Evolutionary conservation across 2,113 vertebrate genomes (phyloP).

Genomic region (Parus major): DNA sequence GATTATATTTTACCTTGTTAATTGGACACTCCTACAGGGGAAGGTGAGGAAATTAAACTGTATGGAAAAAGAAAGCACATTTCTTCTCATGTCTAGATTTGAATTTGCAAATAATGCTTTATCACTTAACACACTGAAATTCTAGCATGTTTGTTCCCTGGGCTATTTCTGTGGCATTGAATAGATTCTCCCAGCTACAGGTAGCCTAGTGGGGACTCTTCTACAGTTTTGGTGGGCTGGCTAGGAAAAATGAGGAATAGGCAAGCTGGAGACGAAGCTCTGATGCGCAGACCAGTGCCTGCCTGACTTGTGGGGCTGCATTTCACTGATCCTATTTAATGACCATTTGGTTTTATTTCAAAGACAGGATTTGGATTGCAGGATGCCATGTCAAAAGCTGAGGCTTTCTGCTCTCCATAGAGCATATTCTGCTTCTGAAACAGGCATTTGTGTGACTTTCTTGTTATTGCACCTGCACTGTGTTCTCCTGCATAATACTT

Average conservation of each 20-base stretch:
- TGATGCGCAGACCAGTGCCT: background rate
- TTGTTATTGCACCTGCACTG: background rate
- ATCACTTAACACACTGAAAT: background rate
- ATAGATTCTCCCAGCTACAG: background rate
- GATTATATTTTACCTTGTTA: background rate
- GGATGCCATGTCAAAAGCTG: background rate
- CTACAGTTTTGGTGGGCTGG: background rate
- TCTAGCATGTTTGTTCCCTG: background rate
- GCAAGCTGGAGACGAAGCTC: background rate
- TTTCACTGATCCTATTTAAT: background rate
- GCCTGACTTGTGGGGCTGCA: background rate
- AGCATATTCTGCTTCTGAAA: background rate
- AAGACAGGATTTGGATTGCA: background rate
- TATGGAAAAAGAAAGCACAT: background rate
- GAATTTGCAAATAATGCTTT: background rate
- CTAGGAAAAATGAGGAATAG: background rate
- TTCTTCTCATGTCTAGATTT: background rate
- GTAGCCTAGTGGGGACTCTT: background rate
- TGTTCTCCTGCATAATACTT: background rate
- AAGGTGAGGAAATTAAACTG: background rate
- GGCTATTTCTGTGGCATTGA: background rate
- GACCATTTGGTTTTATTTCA: background rate
- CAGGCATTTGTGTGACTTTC: background rate
- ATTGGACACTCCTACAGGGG: background rate
- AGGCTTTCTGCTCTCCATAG: background rate